These are phyloP conservation scores for Hemichromis elongatus DNA, from an alignment of 2,113 vertebrate genomes.

Conservation along the genomic window DNA sequence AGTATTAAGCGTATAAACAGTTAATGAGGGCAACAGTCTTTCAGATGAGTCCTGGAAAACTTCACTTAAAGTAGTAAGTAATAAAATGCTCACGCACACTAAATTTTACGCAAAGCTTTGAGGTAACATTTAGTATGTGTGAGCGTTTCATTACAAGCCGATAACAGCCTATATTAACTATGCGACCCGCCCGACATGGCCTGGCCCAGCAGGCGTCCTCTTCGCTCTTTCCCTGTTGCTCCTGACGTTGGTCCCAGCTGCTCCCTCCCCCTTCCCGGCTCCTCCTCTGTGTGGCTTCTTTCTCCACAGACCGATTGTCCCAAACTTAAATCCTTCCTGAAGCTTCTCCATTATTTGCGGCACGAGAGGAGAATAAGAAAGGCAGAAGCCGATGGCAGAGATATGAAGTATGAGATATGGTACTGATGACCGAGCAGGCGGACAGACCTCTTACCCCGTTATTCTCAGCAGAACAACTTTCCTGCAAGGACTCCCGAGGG, in stretches of 20 bases:
- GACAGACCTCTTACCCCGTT: conserved; percentile 48
- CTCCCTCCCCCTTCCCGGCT: conserved; percentile 51
- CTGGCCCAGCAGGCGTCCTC: background rate
- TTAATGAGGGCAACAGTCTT: background rate
- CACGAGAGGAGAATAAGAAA: background rate
- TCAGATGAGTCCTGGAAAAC: background rate
- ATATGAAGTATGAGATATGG: conserved; percentile 28
- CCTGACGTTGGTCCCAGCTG: background rate
- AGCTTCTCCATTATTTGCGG: background rate
- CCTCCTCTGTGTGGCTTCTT: conserved; percentile 42
- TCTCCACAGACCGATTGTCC: conserved; percentile 6
- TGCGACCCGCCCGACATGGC: background rate
- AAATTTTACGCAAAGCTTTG: background rate
- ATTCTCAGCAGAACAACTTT: conserved; percentile 36
- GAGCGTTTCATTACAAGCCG: background rate
- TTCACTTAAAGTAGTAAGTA: background rate
- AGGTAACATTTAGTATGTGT: background rate
- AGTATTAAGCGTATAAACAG: background rate
- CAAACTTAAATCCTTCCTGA: conserved; percentile 24
- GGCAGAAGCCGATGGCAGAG: background rate
- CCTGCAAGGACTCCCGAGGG: conserved; percentile 47
- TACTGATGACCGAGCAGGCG: conserved; percentile 59
- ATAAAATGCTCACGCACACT: too few relatives aligned
- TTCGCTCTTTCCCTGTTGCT: background rate
- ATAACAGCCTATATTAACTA: background rate